phyloP scores from a whole-genome alignment of 2,888 invertebrate genomes.

The Kuschelorhynchus macadamiae region DNA sequence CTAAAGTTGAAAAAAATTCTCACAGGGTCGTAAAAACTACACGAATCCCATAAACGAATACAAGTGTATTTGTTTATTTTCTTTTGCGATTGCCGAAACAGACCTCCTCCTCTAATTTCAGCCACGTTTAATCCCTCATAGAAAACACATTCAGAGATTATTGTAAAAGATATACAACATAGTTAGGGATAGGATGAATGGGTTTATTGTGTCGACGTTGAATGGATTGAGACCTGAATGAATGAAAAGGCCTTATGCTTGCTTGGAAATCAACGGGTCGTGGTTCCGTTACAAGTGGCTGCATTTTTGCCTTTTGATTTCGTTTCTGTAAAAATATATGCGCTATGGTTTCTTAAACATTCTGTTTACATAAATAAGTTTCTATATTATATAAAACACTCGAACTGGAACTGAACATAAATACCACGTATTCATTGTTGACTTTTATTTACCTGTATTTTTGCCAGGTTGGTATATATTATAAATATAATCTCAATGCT shows the following conservation, averaged over 20 bases:
- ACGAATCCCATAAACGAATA: too few relatives aligned
- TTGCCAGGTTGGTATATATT: too few relatives aligned
- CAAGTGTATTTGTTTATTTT: too few relatives aligned
- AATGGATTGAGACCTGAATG: constrained; percentile 25
- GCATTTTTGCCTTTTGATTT: constrained; percentile 14
- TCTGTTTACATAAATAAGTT: background rate
- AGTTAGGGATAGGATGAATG: constrained; percentile 38
- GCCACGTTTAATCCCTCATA: constrained; percentile 15
- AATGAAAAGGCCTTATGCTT: constrained; percentile 30
- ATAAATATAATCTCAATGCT: too few relatives aligned
- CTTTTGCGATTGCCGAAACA: too few relatives aligned
- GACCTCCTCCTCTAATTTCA: background rate
- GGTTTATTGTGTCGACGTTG: constrained; percentile 36
- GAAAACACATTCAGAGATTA: constrained; percentile 23
- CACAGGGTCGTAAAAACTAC: too few relatives aligned
- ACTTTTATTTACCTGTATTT: too few relatives aligned
- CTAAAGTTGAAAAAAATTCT: too few relatives aligned
- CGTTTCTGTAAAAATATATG: constrained; percentile 10
- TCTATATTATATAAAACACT: too few relatives aligned
- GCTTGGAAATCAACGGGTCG: constrained; percentile 38
- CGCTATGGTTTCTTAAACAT: background rate
- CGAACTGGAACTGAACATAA: too few relatives aligned
- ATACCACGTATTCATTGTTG: too few relatives aligned
- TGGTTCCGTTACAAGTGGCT: constrained; percentile 43
- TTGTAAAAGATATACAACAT: constrained; percentile 37